Percentiles rank a stretch among this genome's conserved stretches.
phyloP scores from a whole-genome alignment of 2,888 invertebrate genomes.

The Pseudococcus viburni region DNA sequence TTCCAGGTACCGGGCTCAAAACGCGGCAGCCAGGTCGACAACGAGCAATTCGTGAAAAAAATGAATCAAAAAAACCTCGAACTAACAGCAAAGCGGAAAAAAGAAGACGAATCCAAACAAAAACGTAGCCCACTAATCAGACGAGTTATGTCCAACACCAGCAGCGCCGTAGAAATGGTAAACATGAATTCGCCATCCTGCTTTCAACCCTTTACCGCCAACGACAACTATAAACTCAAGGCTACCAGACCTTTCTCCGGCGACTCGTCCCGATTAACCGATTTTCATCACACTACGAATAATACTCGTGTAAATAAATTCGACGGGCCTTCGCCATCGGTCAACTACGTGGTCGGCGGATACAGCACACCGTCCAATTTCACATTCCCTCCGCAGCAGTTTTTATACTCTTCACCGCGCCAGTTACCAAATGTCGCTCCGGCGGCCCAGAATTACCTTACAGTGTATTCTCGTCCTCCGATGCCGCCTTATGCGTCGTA shows the following conservation, averaged over 20 bases:
- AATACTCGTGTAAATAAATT: conserved; percentile 52
- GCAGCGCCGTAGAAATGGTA: conserved; percentile 26
- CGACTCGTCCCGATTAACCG: conserved; percentile 35
- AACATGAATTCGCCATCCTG: conserved; percentile 29
- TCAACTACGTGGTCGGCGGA: conserved; percentile 58
- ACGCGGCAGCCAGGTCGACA: conserved; percentile 17
- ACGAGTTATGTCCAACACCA: conserved; percentile 11
- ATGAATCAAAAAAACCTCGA: conserved; percentile 64
- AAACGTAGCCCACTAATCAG: conserved; percentile 51
- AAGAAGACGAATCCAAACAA: conserved; percentile 65
- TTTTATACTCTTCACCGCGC: conserved; percentile 59
- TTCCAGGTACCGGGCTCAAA: conserved; percentile 30
- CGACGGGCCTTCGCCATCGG: conserved; percentile 24
- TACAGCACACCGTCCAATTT: conserved; percentile 57
- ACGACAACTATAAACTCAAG: conserved; percentile 49
- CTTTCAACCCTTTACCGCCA: not conserved
- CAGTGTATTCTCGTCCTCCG: conserved; percentile 49
- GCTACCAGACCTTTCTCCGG: not conserved
- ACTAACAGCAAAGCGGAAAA: conserved; percentile 60
- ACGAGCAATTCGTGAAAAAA: conserved; percentile 58
- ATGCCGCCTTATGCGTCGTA: conserved; percentile 43
- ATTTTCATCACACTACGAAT: conserved; percentile 55
- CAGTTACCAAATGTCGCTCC: conserved; percentile 63
- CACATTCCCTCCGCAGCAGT: conserved; percentile 62
- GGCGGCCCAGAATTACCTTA: conserved; percentile 58